These are phyloP conservation scores for Erethizon dorsatum DNA, from an alignment of 2,797 vertebrate genomes.

Conservation along the genomic window DNA sequence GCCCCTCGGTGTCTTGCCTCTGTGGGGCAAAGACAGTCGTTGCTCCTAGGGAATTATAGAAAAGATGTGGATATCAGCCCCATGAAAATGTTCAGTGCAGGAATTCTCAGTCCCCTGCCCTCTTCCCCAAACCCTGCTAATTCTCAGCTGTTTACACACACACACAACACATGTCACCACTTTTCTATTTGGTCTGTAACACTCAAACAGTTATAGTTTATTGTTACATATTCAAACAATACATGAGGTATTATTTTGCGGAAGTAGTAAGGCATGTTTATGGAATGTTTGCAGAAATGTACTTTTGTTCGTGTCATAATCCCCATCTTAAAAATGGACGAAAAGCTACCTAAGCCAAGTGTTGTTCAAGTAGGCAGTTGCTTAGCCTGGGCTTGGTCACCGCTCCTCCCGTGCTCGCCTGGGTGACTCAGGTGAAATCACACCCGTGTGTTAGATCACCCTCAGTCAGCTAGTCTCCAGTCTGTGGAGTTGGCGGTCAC, in stretches of 20 bases:
- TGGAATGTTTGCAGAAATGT: background rate
- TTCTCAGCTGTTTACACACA: background rate
- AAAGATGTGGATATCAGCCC: background rate
- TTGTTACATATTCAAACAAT: background rate
- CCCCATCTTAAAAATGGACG: conserved; percentile 1
- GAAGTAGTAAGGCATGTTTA: conserved; percentile 6
- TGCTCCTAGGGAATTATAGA: background rate
- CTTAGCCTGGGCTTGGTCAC: background rate
- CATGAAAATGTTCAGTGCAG: background rate
- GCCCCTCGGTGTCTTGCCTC: background rate
- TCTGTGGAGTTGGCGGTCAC: background rate
- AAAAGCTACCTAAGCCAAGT: background rate
- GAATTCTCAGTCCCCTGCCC: background rate
- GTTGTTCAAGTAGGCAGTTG: conserved; percentile 9
- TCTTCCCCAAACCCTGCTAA: background rate
- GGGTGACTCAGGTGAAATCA: background rate
- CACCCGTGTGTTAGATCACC: background rate
- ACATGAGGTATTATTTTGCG: conserved; percentile 1
- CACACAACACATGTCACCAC: background rate
- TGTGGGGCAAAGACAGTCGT: background rate
- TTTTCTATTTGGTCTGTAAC: background rate
- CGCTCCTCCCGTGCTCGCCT: background rate
- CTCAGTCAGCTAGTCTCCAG: background rate
- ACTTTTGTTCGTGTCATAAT: background rate
- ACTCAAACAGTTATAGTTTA: background rate